Evolutionary conservation across 2,797 vertebrate genomes (phyloP).

Genomic region (Pristis pectinata): DNA sequence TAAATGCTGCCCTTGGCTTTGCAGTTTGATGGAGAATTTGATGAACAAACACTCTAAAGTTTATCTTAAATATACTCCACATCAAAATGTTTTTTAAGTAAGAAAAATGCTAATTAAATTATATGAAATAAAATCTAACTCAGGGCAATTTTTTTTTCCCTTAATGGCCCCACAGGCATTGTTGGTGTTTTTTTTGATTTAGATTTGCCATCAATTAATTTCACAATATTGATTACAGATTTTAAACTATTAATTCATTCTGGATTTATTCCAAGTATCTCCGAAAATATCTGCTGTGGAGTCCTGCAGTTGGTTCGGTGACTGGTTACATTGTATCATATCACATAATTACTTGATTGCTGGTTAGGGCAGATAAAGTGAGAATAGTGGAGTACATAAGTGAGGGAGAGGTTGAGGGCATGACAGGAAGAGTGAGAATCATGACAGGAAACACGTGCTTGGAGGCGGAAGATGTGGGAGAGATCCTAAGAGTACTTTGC

Average conservation of each 20-base stretch:
- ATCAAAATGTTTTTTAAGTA: neutral
- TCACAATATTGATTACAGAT: neutral
- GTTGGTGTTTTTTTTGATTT: neutral
- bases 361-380: neutral
- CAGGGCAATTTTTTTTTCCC: neutral
- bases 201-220: neutral
- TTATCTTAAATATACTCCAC: neutral
- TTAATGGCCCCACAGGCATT: neutral
- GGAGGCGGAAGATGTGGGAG: too few relatives aligned
- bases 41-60: neutral
- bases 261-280: neutral
- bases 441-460: too few relatives aligned
- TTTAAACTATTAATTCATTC: neutral
- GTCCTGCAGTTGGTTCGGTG: neutral
- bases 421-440: too few relatives aligned
- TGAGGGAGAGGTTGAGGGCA: neutral
- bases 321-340: neutral
- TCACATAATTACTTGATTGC: neutral
- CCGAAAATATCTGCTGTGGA: neutral
- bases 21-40: neutral
- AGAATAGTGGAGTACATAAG: neutral
- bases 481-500: too few relatives aligned
- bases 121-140: neutral
- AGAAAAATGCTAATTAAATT: neutral
- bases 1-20: too few relatives aligned